A percentile compares a stretch with the other conserved stretches of the same genome.
Evolutionary conservation across 2,888 invertebrate species (phyloP).

Genomic region (Syrphus vitripennis): DNA sequence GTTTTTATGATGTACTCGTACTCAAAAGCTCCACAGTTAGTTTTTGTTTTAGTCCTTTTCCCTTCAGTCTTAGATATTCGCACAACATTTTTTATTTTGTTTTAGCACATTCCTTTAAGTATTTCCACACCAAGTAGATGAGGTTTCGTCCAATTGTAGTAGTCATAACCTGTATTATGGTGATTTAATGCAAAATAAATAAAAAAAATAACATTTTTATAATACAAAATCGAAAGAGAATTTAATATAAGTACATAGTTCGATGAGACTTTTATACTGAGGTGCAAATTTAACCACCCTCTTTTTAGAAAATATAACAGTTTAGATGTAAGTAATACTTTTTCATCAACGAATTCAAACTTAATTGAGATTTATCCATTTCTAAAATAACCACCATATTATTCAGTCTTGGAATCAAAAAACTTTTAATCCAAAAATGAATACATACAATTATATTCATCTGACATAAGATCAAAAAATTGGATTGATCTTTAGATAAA

Average conservation of each 20-base stretch:
- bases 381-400: too few relatives aligned
- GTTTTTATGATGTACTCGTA: not conserved
- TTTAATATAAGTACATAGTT: not conserved
- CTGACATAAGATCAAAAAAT: too few relatives aligned
- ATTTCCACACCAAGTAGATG: not conserved
- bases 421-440: too few relatives aligned
- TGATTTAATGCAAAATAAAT: slow-evolving; percentile 22
- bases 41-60: slow-evolving; percentile 10
- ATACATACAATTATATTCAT: too few relatives aligned
- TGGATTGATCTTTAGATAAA: too few relatives aligned
- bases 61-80: slow-evolving; percentile 56
- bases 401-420: too few relatives aligned
- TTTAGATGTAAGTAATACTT: too few relatives aligned
- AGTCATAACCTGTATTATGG: slow-evolving; percentile 2
- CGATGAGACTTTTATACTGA: not conserved
- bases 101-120: slow-evolving; percentile 8
- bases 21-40: not conserved
- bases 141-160: slow-evolving; percentile 6
- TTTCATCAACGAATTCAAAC: too few relatives aligned
- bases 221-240: not conserved
- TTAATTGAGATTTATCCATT: too few relatives aligned
- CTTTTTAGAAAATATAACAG: not conserved
- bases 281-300: not conserved
- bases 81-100: slow-evolving; percentile 13
- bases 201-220: slow-evolving; percentile 26